Percentiles rank a stretch among this genome's conserved stretches.
Evolutionary conservation across 2,113 vertebrate species (phyloP).

Genomic region (Phalacrocorax brasilianus): DNA sequence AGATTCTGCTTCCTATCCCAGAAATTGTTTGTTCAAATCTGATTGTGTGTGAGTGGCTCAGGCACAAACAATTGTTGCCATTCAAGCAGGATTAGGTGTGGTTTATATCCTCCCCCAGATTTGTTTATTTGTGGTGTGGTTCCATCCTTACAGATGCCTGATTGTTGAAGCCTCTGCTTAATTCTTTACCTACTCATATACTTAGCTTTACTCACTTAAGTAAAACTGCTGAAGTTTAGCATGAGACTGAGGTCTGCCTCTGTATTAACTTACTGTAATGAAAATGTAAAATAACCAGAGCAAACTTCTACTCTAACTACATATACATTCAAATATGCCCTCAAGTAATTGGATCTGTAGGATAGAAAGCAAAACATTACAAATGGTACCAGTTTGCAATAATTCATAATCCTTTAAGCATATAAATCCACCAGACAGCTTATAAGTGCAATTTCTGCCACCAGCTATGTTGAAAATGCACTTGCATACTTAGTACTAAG

Average conservation of each 20-base stretch:
- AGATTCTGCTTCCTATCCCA: not conserved
- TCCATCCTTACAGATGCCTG: not conserved
- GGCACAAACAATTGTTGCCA: not conserved
- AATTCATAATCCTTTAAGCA: conserved; percentile 66
- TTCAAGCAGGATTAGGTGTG: conserved; percentile 12
- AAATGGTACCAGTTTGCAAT: conserved; percentile 35
- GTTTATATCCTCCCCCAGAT: not conserved
- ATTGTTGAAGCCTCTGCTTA: not conserved
- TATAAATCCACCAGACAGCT: conserved; percentile 54
- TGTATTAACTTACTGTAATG: conserved; percentile 23
- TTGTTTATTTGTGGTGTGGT: not conserved
- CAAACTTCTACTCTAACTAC: not conserved
- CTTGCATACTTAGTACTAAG: conserved; percentile 48
- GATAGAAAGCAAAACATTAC: conserved; percentile 34
- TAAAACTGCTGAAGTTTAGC: not conserved
- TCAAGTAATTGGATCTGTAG: conserved; percentile 32
- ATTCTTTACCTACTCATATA: not conserved
- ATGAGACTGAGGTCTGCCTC: not conserved
- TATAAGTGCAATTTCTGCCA: conserved; percentile 65
- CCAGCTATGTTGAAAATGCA: conserved; percentile 54
- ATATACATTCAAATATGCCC: conserved; percentile 33
- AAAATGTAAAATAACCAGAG: conserved; percentile 46
- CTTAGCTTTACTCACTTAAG: not conserved
- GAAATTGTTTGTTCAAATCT: conserved; percentile 20
- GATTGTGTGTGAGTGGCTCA: not conserved